These are phyloP conservation scores for Ypsolopha scabrella DNA, from an alignment of 2,888 invertebrate species.

Conservation along the genomic window DNA sequence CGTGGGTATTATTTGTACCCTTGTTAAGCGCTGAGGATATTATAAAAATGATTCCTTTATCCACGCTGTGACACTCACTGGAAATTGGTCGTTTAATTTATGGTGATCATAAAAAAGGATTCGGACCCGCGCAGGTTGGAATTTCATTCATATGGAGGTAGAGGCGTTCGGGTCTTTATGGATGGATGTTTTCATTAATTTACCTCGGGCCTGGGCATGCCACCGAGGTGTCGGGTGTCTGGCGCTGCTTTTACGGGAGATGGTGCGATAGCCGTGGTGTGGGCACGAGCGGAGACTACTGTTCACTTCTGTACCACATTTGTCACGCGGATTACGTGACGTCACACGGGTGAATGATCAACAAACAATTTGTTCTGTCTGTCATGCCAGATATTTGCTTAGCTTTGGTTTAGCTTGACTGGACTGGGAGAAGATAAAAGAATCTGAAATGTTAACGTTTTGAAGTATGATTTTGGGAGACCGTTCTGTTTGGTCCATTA, in stretches of 20 bases:
- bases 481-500: too few species aligned
- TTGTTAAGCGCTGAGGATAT: conserved; percentile 69
- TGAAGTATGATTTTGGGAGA: too few species aligned
- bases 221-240: conserved; percentile 55
- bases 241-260: conserved; percentile 24
- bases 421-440: not conserved
- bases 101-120: conserved; percentile 66
- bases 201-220: conserved; percentile 51
- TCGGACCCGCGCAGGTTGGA: conserved; percentile 60
- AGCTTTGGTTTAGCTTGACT: not conserved
- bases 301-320: conserved; percentile 19
- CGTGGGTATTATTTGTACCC: conserved; percentile 69
- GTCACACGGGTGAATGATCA: conserved; percentile 4
- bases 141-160: conserved; percentile 72
- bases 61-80: conserved; percentile 65
- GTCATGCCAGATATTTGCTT: not conserved
- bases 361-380: not conserved
- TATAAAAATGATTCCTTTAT: conserved; percentile 71
- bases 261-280: conserved; percentile 12
- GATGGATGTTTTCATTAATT: conserved; percentile 70
- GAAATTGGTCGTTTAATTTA: conserved; percentile 68
- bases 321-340: conserved; percentile 15
- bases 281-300: conserved; percentile 48
- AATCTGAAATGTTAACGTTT: not conserved
- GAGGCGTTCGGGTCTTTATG: conserved; percentile 69